Evolutionary conservation across 2,888 invertebrate genomes (phyloP), one percentile per base, ranked within the genome.

Genomic region (Clivina fossor): DNA sequence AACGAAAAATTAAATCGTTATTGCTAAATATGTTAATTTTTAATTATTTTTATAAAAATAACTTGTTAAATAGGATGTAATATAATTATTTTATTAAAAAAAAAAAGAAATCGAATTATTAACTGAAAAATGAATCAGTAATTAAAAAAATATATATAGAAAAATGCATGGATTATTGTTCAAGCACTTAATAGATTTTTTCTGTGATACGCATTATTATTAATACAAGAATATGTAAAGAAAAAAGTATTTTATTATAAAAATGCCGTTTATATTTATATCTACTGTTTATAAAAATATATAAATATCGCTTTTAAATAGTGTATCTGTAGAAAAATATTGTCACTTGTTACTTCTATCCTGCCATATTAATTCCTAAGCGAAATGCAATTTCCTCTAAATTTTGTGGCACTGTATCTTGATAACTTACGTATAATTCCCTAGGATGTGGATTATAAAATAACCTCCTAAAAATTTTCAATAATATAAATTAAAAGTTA

Each of bases 361-460:
- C 69, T 43, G 65, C 66, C 53, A 69, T 66, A 51, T 75, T 71
- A 77, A 81, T 49, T 76, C 84, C 76, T 2, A 90, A 76, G 63
- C 88, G 81, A 71, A 90, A 93, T 4, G 93, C 92, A 66, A 94
- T 80, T 78, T 95, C 94, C 0, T 93, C 83, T 63, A 93, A 77
- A 76, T 92, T 93, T 73, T 94, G 93, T 0, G 93, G 90, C 9
- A 88, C 81, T 19, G 85, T 85, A 60, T 93, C 91, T 63, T 88
- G 85, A 72, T 91, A 91, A 71, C 94, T 94, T 33, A 94, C 81
- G 68, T 90, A 95, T 8, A 93, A 76, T 70, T 94, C 93, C 61
- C 86, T 81, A 0, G 84, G 81, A 66, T 84, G 82, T 0, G 92
- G 90, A 51, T 83, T 82, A 48, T 84, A 83, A 70, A 92, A 89